These are phyloP conservation scores for Drosophila chauvacae DNA, from an alignment of 1,140 invertebrate genomes.

Conservation along the genomic window DNA sequence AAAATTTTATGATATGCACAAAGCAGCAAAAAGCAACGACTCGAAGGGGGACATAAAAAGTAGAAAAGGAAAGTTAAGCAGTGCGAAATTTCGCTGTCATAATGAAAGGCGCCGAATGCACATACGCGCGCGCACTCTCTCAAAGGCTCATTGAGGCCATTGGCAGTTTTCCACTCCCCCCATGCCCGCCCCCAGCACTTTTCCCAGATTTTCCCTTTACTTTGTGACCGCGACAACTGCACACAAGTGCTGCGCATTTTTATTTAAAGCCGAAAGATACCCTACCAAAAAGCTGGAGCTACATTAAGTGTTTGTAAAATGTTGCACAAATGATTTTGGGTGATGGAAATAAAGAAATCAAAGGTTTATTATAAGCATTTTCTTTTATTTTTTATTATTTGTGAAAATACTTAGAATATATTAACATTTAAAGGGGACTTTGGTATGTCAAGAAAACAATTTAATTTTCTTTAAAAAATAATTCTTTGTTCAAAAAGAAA, in stretches of 20 bases:
- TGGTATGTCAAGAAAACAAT: neutral
- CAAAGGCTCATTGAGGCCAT: constrained; percentile 68
- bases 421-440: neutral
- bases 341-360: neutral
- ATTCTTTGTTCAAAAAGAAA: too few relatives aligned
- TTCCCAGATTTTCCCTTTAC: constrained; percentile 37
- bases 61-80: constrained; percentile 47
- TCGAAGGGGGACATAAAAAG: constrained; percentile 20
- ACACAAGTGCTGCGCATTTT: constrained; percentile 72
- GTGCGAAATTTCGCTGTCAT: constrained; percentile 47
- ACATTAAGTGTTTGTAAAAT: neutral
- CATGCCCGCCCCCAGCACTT: neutral
- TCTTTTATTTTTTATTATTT: neutral
- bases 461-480: neutral
- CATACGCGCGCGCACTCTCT: constrained; percentile 4
- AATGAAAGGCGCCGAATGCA: constrained; percentile 67
- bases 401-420: neutral
- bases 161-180: constrained; percentile 52
- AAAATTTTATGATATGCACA: constrained; percentile 76
- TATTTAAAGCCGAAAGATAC: constrained; percentile 35
- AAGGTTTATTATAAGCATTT: neutral
- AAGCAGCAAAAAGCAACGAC: constrained; percentile 53
- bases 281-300: constrained; percentile 3
- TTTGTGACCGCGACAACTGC: constrained; percentile 70
- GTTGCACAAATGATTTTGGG: neutral